phyloP scores from a whole-genome alignment of 2,113 vertebrate genomes.

The Polypterus bichir region DNA sequence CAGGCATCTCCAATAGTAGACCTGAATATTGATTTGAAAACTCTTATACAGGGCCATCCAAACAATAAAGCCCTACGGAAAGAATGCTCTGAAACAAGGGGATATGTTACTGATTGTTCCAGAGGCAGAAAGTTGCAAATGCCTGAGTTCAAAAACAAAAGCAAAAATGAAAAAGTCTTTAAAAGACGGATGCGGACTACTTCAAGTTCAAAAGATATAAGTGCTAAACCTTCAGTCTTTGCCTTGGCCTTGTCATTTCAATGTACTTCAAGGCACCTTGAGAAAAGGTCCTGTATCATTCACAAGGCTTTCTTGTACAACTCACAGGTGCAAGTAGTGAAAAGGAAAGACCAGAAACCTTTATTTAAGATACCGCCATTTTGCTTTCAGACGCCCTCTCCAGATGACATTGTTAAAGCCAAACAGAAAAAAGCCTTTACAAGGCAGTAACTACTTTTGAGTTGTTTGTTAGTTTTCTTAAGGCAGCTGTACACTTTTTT shows the following conservation, averaged over 20 bases:
- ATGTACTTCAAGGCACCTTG: slow-evolving; percentile 41
- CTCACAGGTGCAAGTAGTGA: slow-evolving; percentile 49
- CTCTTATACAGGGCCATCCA: slow-evolving; percentile 50
- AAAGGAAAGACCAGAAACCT: slow-evolving; percentile 45
- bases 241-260: slow-evolving; percentile 67
- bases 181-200: slow-evolving; percentile 35
- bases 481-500: too few species aligned
- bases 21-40: slow-evolving; percentile 59
- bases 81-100: too few species aligned
- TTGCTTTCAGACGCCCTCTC: slow-evolving; percentile 80
- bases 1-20: slow-evolving; percentile 35
- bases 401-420: slow-evolving; percentile 83
- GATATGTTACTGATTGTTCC: too few species aligned
- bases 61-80: neutral
- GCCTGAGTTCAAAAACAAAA: slow-evolving; percentile 28
- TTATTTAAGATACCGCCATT: slow-evolving; percentile 65
- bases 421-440: slow-evolving; percentile 80
- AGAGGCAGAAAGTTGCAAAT: too few species aligned
- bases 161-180: slow-evolving; percentile 25
- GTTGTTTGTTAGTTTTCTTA: too few species aligned
- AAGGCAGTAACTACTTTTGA: slow-evolving; percentile 38
- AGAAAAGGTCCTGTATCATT: slow-evolving; percentile 22
- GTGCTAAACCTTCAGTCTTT: slow-evolving; percentile 78
- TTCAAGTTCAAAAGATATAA: slow-evolving; percentile 38
- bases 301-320: slow-evolving; percentile 52